Evolutionary conservation across 2,113 vertebrate species (phyloP).

Genomic region (Porphyrio hochstetteri): DNA sequence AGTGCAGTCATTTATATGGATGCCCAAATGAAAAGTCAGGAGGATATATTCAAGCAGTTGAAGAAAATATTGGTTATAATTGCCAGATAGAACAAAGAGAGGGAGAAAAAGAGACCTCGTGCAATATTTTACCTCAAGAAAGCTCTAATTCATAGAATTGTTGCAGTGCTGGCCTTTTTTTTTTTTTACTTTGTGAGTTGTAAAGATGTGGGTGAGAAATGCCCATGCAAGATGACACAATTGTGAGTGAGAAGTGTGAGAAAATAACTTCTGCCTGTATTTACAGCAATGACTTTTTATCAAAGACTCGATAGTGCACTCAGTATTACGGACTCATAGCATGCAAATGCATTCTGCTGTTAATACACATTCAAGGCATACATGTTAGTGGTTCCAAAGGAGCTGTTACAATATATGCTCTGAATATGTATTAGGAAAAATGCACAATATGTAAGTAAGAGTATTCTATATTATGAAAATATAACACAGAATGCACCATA

Average conservation of each 20-base stretch:
- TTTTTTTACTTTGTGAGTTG: not conserved
- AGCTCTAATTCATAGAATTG: not conserved
- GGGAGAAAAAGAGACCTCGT: not conserved
- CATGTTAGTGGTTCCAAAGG: conserved; percentile 60
- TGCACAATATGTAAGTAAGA: conserved; percentile 31
- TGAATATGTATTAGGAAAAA: conserved; percentile 67
- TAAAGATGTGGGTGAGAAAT: not conserved
- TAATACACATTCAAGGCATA: conserved; percentile 66
- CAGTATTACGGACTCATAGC: conserved; percentile 45
- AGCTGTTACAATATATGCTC: conserved; percentile 52
- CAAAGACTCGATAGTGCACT: conserved; percentile 53
- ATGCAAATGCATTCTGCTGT: conserved; percentile 66
- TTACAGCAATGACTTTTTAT: conserved; percentile 27
- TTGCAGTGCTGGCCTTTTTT: not conserved
- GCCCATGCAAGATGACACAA: not conserved
- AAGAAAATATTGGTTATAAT: not conserved
- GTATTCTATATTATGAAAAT: conserved; percentile 17
- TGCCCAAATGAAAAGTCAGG: not conserved
- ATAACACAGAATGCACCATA: conserved; percentile 16
- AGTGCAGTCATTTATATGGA: not conserved
- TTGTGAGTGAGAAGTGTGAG: conserved; percentile 16
- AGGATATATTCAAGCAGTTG: not conserved
- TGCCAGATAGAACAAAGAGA: not conserved
- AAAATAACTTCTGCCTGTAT: conserved; percentile 46
- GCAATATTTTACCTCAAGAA: not conserved